Percentiles rank a stretch among this genome's conserved stretches.
These are phyloP conservation scores for Chiroxiphia lanceolata DNA, from an alignment of 2,797 vertebrate species.

Conservation along the genomic window DNA sequence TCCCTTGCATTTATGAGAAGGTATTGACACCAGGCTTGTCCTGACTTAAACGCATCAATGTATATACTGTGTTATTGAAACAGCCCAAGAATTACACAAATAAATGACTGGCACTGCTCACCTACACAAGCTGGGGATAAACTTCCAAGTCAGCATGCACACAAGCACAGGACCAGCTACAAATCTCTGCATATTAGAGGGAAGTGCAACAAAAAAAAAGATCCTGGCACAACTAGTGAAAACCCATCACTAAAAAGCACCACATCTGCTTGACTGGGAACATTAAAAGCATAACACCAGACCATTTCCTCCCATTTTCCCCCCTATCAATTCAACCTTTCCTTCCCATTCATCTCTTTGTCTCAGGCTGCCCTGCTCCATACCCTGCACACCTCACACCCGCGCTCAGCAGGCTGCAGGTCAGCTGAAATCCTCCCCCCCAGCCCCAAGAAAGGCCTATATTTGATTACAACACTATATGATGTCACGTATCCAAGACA, in stretches of 20 bases:
- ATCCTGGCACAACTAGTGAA: not conserved
- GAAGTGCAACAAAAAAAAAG: not conserved
- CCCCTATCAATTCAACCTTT: not conserved
- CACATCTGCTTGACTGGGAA: not conserved
- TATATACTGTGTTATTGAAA: not conserved
- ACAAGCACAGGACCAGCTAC: not conserved
- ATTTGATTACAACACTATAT: constrained; percentile 81
- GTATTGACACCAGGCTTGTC: not conserved
- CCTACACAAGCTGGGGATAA: not conserved
- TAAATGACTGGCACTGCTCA: not conserved
- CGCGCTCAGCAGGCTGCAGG: constrained; percentile 35
- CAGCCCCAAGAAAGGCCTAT: constrained; percentile 67
- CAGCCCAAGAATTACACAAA: not conserved
- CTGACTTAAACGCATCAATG: not conserved
- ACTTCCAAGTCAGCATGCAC: not conserved
- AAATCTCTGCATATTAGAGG: not conserved
- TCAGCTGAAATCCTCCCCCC: constrained; percentile 77
- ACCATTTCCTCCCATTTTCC: not conserved
- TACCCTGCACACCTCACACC: not conserved
- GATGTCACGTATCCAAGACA: constrained; percentile 84
- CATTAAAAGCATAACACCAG: not conserved
- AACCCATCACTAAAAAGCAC: not conserved
- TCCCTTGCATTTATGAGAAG: not conserved
- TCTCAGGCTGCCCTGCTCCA: constrained; percentile 30
- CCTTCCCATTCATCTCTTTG: not conserved